Percentiles rank a stretch among this genome's conserved stretches.
Evolutionary conservation across 2,113 vertebrate genomes (phyloP).

Genomic region (Hemibagrus wyckioides): DNA sequence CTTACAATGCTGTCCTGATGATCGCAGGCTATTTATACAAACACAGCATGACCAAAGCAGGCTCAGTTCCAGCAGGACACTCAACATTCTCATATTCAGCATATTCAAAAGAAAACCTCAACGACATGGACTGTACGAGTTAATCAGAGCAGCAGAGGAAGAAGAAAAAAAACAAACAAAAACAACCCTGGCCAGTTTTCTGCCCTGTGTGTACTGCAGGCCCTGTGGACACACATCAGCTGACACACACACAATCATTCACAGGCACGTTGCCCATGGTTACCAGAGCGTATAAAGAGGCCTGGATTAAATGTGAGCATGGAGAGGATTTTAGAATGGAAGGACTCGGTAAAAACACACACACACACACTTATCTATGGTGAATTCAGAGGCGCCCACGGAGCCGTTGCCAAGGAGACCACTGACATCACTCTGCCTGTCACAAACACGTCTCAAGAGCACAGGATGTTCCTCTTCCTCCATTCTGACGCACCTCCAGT

Average conservation of each 20-base stretch:
- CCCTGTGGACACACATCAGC: conserved; percentile 56
- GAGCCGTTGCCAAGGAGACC: conserved; percentile 64
- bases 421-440: conserved; percentile 58
- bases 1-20: neutral
- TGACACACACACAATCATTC: conserved; percentile 44
- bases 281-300: conserved; percentile 68
- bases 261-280: conserved; percentile 65
- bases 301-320: conserved; percentile 58
- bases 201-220: conserved; percentile 46
- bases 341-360: neutral
- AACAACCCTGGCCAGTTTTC: conserved; percentile 52
- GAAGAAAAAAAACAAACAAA: neutral
- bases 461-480: conserved; percentile 46
- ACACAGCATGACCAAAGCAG: neutral
- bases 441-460: conserved; percentile 15
- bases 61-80: neutral
- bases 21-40: conserved; percentile 27
- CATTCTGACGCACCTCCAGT: conserved; percentile 58
- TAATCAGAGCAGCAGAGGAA: conserved; percentile 44
- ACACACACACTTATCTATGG: conserved; percentile 30
- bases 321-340: neutral
- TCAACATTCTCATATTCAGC: neutral
- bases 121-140: neutral
- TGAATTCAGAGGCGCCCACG: conserved; percentile 62
- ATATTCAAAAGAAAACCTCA: too few relatives aligned